Percentiles rank a stretch among this genome's conserved stretches.
Conservation (phyloP, 2,113 vertebrate genomes). For the Mystacornis crossleyi region DNA sequence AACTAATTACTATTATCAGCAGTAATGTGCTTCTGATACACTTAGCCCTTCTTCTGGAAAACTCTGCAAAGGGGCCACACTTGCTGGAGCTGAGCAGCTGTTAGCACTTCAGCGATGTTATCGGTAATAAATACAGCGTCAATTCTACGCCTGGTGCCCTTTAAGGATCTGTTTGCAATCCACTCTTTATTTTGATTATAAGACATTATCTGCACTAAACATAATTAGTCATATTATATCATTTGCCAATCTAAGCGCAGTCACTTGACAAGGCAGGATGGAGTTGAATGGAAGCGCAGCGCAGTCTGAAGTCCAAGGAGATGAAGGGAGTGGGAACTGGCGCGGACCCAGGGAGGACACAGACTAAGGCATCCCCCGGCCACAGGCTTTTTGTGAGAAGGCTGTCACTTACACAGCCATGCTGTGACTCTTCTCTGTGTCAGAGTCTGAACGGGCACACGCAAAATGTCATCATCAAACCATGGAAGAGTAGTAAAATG, state of each 20-base stretch:
- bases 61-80: conserved; percentile 58
- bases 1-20: conserved; percentile 60
- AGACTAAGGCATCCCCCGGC: accelerated
- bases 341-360: accelerated
- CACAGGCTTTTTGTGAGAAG: neutral
- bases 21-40: conserved; percentile 1
- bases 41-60: conserved; percentile 46
- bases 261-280: neutral
- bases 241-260: neutral
- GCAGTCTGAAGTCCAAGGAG: neutral
- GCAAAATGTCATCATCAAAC: neutral
- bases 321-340: neutral
- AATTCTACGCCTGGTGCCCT: conserved; percentile 16
- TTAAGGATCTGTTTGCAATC: conserved; percentile 46
- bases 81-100: conserved; percentile 61
- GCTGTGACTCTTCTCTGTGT: neutral
- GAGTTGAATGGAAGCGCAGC: neutral
- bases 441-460: neutral
- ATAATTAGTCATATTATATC: conserved; percentile 37
- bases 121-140: conserved; percentile 23
- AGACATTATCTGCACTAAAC: conserved; percentile 53
- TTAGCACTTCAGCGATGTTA: neutral
- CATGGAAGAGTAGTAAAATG: neutral
- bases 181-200: conserved; percentile 63
- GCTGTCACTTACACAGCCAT: neutral